Base-by-base conservation (phyloP, 2,113 vertebrate genomes). In the Sphyrna mokarran region DNA sequence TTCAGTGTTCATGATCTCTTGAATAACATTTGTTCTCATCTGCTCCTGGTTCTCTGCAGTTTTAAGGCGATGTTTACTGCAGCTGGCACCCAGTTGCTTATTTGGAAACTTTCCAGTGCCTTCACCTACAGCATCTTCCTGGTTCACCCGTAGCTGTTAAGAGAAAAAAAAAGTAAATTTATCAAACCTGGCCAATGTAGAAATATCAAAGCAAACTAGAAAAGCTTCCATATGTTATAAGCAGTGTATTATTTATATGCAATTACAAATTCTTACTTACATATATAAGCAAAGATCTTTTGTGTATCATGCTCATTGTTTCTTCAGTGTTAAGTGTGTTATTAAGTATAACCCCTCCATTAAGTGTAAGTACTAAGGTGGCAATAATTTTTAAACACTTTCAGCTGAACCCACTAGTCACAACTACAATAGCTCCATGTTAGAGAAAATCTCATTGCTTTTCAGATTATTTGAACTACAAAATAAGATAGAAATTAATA, bases 1-100 rank as follows among this genome's bases (percentile, higher is more conserved):
- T 96, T 99, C 99, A 0, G 99, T 99, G 96, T 98, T 98, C 98
- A 99, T 98, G 96, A 99, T 99, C 97, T 99, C 99, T 97, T 98
- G 98, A 97, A 99, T 98, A 96, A 99, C 99, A 0, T 99, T 99
- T 95, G 99, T 98, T 97, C 99, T 98, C 99, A 99, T 99, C 98
- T 99, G 99, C 96, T 98, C 98, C 96, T 97, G 98, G 98, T 98
- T 99, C 97, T 99, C 98, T 0, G 97, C 85, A 96, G 97, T 98
- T 97, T 98, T 98, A 33, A 95, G 69, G 87, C 96, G 97, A 85
- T 96, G 96, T 87, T 98, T 98, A 96, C 97, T 97, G 68, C 96
- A 96, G 33, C 97, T 96, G 37, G 97, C 95, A 66, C 97, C 97
- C 96, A 97, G 97, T 96, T 98, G 98, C 96, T 98, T 98, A 0